Percentiles rank a stretch among this genome's conserved stretches.
Evolutionary conservation across 2,113 vertebrate species (phyloP).

Genomic region (Amia ocellicauda): DNA sequence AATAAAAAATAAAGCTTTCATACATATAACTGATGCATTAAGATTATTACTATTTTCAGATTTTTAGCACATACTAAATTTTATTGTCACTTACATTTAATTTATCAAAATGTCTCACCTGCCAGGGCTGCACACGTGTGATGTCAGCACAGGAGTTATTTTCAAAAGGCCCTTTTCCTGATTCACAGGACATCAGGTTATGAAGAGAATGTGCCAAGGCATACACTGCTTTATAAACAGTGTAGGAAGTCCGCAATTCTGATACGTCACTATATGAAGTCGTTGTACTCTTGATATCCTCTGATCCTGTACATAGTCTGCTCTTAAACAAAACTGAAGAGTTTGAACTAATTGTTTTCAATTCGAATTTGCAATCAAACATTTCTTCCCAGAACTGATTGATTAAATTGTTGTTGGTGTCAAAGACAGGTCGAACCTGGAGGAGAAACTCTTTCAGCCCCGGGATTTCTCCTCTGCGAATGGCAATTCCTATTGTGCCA

Average conservation of each 20-base stretch:
- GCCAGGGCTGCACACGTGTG: constrained; percentile 10
- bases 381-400: constrained; percentile 12
- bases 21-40: too few species aligned
- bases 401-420: neutral
- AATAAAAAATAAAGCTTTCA: too few species aligned
- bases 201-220: constrained; percentile 10
- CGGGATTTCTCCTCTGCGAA: constrained; percentile 1
- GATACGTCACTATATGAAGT: constrained; percentile 11
- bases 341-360: neutral
- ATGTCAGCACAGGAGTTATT: constrained; percentile 15
- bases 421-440: neutral
- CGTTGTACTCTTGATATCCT: neutral
- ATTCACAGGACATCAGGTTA: constrained; percentile 8
- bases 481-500: constrained; percentile 14
- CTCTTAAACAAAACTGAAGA: neutral
- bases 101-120: too few species aligned
- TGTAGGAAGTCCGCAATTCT: constrained; percentile 1
- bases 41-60: too few species aligned
- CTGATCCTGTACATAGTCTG: neutral
- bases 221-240: constrained; percentile 17
- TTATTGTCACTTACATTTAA: too few species aligned
- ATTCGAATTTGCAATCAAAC: constrained; percentile 4
- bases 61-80: too few species aligned
- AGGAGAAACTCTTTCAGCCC: constrained; percentile 10
- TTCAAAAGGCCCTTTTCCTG: constrained; percentile 13